Percentiles rank a stretch among this genome's conserved stretches.
Conservation (phyloP, 2,888 invertebrate genomes). For the Lasiommata megera region DNA sequence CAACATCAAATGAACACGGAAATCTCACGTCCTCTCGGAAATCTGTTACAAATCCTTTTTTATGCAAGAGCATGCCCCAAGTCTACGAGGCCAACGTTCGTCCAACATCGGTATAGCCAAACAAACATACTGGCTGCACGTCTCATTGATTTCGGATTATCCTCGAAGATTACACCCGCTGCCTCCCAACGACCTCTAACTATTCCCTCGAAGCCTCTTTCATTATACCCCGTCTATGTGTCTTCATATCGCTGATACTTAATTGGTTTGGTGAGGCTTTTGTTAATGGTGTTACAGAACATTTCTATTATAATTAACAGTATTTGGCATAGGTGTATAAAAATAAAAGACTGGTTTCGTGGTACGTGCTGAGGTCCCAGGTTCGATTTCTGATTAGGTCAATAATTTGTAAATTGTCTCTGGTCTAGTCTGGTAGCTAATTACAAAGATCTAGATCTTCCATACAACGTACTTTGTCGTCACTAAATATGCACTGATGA, state of each 20-base stretch:
- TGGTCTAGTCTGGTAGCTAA: no score
- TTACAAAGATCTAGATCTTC: no score
- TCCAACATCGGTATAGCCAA: conserved; percentile 37
- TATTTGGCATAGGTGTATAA: background rate
- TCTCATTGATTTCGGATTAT: conserved; percentile 66
- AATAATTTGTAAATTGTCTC: no score
- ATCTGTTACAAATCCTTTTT: conserved; percentile 21
- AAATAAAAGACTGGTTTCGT: no score
- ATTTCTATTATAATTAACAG: background rate
- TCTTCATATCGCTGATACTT: conserved; percentile 17
- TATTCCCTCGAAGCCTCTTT: conserved; percentile 39
- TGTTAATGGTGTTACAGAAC: background rate
- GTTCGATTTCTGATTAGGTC: no score
- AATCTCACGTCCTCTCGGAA: background rate
- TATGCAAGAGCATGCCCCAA: conserved; percentile 30
- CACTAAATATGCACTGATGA: no score
- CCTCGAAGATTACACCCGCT: conserved; percentile 57
- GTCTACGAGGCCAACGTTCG: conserved; percentile 32
- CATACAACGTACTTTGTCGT: no score
- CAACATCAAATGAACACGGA: no score
- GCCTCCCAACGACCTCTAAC: conserved; percentile 45
- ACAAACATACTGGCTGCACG: conserved; percentile 39
- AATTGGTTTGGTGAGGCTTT: conserved; percentile 26
- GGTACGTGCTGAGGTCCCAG: no score
- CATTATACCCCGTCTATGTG: conserved; percentile 39